Evolutionary conservation across 2,888 invertebrate genomes (phyloP).

Genomic region (Eupithecia subfuscata): DNA sequence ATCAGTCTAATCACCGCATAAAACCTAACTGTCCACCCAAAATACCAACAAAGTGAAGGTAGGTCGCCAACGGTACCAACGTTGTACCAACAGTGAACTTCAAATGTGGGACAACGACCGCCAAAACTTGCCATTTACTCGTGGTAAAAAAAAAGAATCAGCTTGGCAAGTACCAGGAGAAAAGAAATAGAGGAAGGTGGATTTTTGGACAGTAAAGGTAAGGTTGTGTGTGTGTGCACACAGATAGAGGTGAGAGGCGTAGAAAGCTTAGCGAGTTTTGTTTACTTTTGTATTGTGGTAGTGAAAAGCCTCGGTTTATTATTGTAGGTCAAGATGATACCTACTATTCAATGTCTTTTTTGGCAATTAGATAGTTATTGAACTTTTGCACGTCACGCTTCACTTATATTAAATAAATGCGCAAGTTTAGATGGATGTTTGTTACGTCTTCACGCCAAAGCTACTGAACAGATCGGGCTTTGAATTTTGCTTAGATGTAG

Average conservation of each 20-base stretch:
- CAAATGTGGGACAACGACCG: conserved; percentile 72
- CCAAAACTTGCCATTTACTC: conserved; percentile 66
- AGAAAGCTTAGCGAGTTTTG: conserved; percentile 66
- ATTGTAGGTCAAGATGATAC: conserved; percentile 21
- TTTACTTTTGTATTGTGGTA: conserved; percentile 55
- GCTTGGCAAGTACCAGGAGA: conserved; percentile 71
- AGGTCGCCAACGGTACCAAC: conserved; percentile 76
- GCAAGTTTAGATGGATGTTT: too few relatives aligned
- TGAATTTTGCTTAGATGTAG: background rate
- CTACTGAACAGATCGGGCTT: background rate
- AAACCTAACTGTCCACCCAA: conserved; percentile 80
- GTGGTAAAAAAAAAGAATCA: conserved; percentile 66
- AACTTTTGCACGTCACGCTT: background rate
- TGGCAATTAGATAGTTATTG: background rate
- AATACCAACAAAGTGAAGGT: conserved; percentile 77
- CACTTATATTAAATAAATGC: too few relatives aligned
- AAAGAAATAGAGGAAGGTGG: conserved; percentile 75
- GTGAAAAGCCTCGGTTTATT: conserved; percentile 57
- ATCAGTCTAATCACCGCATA: conserved; percentile 70
- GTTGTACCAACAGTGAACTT: conserved; percentile 72
- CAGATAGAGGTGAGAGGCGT: conserved; percentile 58
- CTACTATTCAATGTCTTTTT: conserved; percentile 35
- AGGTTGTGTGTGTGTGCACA: conserved; percentile 42
- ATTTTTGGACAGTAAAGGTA: conserved; percentile 47
- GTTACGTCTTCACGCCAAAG: background rate